These are phyloP conservation scores for Erebia aethiops DNA, from an alignment of 2,888 invertebrate genomes.

Conservation along the genomic window DNA sequence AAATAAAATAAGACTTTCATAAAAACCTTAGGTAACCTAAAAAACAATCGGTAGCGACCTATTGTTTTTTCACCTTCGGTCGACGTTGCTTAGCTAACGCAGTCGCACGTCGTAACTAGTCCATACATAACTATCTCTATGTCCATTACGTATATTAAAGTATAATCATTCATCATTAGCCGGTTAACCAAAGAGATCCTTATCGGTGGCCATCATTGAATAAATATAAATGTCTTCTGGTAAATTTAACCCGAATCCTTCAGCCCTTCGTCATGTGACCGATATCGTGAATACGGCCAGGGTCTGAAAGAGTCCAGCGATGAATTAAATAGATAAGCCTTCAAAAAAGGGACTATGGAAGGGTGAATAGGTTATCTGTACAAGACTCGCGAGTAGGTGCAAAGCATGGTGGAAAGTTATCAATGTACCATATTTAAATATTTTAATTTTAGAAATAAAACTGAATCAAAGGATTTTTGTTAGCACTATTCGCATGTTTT, in stretches of 20 bases:
- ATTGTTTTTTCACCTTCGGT: no score
- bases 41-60: no score
- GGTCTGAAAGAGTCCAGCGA: conserved; percentile 78
- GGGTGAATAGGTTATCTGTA: conserved; percentile 54
- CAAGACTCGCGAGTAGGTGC: conserved; percentile 39
- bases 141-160: conserved; percentile 47
- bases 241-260: conserved; percentile 80
- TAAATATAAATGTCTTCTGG: conserved; percentile 81
- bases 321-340: conserved; percentile 79
- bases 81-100: no score
- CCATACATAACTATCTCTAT: conserved; percentile 38
- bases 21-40: no score
- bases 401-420: conserved; percentile 38
- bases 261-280: conserved; percentile 74
- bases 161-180: conserved; percentile 54
- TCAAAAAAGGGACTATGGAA: conserved; percentile 68
- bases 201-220: conserved; percentile 67
- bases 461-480: neutral
- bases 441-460: neutral
- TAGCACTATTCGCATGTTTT: no score
- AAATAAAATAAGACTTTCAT: neutral
- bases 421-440: conserved; percentile 29
- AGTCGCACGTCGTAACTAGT: neutral
- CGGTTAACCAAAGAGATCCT: conserved; percentile 66
- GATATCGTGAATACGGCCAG: conserved; percentile 79